phyloP scores from a whole-genome alignment of 1,140 invertebrate species.

The Portunus trituberculatus region DNA sequence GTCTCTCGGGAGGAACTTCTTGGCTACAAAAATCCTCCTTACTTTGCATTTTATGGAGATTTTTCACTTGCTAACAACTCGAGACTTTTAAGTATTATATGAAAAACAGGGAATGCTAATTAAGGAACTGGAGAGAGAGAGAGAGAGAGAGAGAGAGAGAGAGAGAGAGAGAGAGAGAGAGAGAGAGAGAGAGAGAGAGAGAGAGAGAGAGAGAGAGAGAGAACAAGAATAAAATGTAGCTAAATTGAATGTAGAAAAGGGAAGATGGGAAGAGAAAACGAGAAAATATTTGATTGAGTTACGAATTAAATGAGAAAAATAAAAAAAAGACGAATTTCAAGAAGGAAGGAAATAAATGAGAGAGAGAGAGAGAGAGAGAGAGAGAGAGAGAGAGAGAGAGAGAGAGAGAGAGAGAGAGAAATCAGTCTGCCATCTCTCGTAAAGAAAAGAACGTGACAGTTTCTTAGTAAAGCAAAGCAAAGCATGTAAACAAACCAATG shows the following conservation, averaged over 20 bases:
- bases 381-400: background rate
- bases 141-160: slow-evolving; percentile 3
- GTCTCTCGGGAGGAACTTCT: background rate
- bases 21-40: background rate
- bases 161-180: background rate
- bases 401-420: background rate
- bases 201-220: background rate
- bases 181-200: background rate
- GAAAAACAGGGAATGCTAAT: slow-evolving; percentile 4
- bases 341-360: no score
- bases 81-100: slow-evolving; percentile 1
- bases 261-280: no score
- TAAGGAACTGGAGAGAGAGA: background rate
- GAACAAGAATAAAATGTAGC: no score
- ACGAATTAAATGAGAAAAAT: no score
- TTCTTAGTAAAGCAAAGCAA: no score
- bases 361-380: background rate
- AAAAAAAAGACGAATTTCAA: no score
- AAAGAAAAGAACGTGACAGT: no score
- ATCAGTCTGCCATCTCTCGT: background rate
- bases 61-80: background rate
- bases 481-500: no score
- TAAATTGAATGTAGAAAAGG: no score
- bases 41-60: slow-evolving; percentile 4
- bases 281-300: no score